These are phyloP conservation scores for Bolborhynchus lineola DNA, from an alignment of 2,113 vertebrate species.

Conservation along the genomic window DNA sequence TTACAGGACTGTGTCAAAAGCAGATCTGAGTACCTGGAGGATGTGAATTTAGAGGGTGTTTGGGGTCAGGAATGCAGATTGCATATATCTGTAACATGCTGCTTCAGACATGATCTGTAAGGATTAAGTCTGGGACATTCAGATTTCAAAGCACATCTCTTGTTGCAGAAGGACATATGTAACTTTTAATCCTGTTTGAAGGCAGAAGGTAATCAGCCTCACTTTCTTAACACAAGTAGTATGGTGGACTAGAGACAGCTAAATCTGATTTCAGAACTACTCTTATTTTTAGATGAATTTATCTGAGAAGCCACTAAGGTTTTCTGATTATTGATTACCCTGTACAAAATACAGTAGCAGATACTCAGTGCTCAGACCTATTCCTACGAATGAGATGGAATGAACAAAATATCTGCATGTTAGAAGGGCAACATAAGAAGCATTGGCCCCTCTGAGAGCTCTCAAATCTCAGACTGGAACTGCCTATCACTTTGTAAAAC, in stretches of 20 bases:
- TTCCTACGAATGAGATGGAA: background rate
- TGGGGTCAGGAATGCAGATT: background rate
- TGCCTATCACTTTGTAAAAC: background rate
- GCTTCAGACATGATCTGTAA: background rate
- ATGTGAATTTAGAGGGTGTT: background rate
- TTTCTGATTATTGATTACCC: background rate
- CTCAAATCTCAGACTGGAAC: background rate
- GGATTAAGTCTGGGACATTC: background rate
- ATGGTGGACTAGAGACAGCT: background rate
- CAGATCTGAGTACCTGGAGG: background rate
- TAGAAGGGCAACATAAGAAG: background rate
- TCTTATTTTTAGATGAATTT: background rate
- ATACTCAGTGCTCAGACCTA: background rate
- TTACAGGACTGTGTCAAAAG: background rate
- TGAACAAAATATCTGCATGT: background rate
- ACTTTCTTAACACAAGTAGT: background rate
- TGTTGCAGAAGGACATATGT: background rate
- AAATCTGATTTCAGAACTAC: background rate
- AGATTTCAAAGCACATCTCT: background rate
- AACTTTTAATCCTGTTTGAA: background rate
- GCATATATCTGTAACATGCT: background rate
- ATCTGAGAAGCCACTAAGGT: background rate
- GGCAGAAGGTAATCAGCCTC: background rate
- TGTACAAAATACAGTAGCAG: background rate
- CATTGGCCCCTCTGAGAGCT: background rate